Evolutionary conservation across 53 echinoderm and acorn worm genomes (phyloP).

Genomic region (Astropecten irregularis): DNA sequence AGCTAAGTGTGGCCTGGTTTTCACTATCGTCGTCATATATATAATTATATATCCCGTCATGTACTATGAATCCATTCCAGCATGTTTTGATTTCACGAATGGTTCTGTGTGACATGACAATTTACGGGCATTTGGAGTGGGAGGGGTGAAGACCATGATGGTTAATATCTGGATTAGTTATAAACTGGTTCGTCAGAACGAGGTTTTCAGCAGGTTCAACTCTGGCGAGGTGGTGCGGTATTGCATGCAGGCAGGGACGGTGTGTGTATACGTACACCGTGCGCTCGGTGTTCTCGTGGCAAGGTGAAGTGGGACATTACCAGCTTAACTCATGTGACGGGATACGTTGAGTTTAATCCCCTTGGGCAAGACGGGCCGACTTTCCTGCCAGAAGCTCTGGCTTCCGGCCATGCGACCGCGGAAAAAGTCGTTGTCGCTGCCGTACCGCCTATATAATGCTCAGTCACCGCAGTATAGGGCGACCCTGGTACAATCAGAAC

Average conservation of each 20-base stretch:
- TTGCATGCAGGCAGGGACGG: no score
- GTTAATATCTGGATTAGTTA: no score
- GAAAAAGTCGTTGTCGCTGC: neutral
- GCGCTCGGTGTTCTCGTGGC: no score
- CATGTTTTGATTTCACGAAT: conserved; percentile 37
- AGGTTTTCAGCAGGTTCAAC: no score
- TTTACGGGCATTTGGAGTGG: neutral
- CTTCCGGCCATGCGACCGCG: conserved; percentile 44
- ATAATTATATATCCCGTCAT: neutral
- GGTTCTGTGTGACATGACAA: conserved; percentile 25
- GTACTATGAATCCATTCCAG: conserved; percentile 37
- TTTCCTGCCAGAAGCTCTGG: conserved; percentile 42
- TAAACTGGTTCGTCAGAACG: no score
- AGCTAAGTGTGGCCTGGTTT: conserved; percentile 35
- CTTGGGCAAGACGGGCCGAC: conserved; percentile 34
- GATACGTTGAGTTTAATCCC: conserved; percentile 18
- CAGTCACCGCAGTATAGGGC: conserved; percentile 8
- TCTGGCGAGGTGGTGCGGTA: no score
- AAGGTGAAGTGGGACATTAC: neutral
- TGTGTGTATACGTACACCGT: no score
- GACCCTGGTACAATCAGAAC: conserved; percentile 28
- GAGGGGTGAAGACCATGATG: no score
- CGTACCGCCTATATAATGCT: neutral
- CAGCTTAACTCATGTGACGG: conserved; percentile 40
- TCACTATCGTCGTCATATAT: conserved; percentile 10